A percentile compares a stretch with the other conserved stretches of the same genome.
Conservation (phyloP, 2,113 vertebrate genomes). For the Atrichornis clamosus region DNA sequence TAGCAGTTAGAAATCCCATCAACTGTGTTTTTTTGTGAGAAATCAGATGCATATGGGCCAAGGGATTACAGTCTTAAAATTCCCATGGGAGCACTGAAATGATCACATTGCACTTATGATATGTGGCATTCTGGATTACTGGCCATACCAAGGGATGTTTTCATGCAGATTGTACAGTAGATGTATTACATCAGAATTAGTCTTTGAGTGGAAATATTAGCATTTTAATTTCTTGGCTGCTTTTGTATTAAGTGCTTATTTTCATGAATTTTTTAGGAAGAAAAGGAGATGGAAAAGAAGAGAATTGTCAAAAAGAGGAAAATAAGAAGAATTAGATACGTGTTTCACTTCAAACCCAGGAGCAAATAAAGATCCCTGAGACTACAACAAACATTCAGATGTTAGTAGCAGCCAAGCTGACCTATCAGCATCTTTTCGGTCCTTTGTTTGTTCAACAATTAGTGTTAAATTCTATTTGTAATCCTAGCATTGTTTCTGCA, state of each 20-base stretch:
- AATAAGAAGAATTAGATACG: not conserved
- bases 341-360: not conserved
- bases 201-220: not conserved
- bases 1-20: not conserved
- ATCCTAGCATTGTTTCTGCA: not conserved
- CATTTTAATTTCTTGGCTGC: not conserved
- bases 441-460: not conserved
- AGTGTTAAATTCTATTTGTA: not conserved
- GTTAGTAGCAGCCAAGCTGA: not conserved
- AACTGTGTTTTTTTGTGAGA: not conserved
- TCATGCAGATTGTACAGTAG: not conserved
- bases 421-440: not conserved
- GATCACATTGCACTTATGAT: not conserved
- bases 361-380: not conserved
- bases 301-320: not conserved
- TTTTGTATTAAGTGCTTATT: not conserved
- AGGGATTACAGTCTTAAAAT: not conserved
- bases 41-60: not conserved
- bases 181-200: not conserved
- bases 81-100: not conserved
- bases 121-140: not conserved
- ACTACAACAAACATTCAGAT: not conserved
- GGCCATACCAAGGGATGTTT: not conserved
- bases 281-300: not conserved
- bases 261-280: not conserved